A percentile compares a stretch with the other conserved stretches of the same genome.
Conservation (phyloP, 2,888 invertebrate species). For the Catotricha subobsoleta region DNA sequence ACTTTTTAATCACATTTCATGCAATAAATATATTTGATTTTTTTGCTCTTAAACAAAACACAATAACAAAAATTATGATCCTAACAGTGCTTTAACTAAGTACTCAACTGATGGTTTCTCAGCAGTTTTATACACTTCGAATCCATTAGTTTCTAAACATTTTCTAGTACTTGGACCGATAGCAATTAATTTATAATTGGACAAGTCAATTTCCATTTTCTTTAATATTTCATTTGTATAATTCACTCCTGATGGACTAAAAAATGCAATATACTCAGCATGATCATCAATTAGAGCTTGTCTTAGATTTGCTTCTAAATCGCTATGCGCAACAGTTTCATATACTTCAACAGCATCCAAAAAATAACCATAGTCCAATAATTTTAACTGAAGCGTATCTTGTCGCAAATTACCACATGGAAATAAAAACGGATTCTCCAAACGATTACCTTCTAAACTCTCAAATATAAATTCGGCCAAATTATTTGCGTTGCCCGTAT, state of each 20-base stretch:
- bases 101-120: conserved; percentile 35
- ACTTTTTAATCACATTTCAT: too few species aligned
- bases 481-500: conserved; percentile 35
- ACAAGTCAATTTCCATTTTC: conserved; percentile 19
- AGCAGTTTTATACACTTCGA: conserved; percentile 31
- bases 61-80: background rate
- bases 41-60: background rate
- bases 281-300: conserved; percentile 24
- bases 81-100: conserved; percentile 27
- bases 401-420: conserved; percentile 38
- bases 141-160: conserved; percentile 29
- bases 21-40: too few species aligned
- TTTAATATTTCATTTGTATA: conserved; percentile 30
- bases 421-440: conserved; percentile 31
- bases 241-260: conserved; percentile 39
- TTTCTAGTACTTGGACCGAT: conserved; percentile 39
- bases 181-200: conserved; percentile 32
- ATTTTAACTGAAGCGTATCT: conserved; percentile 31
- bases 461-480: conserved; percentile 33
- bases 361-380: conserved; percentile 26
- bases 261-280: conserved; percentile 36
- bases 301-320: conserved; percentile 29
- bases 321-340: conserved; percentile 33
- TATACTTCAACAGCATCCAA: conserved; percentile 35
- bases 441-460: conserved; percentile 27